Evolutionary conservation across 2,797 vertebrate genomes (phyloP), one percentile per base, ranked within the genome.

Genomic region (Discoglossus pictus): DNA sequence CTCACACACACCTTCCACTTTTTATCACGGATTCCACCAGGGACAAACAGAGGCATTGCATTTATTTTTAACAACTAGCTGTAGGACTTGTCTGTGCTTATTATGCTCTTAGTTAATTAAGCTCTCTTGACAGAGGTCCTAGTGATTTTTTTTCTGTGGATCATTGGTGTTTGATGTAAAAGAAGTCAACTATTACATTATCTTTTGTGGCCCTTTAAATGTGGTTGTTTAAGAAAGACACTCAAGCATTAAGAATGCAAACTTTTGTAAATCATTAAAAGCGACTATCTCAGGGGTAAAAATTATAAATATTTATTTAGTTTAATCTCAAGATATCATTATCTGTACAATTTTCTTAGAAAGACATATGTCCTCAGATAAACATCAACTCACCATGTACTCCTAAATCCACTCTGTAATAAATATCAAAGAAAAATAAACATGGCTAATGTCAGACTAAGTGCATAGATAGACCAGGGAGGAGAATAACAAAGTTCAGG

Each of bases 391-490:
- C 6, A 6, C 16, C 39, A 21, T 17, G 24, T 46, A 65, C 55
- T 17, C 27, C 2, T 36, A 46, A 15, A 65, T 46, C 27, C 18
- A 17, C 52, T 51, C 40, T 9, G 17, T 46, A 24, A 55, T 55
- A 55, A 65, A 65, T 56, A 56, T 65, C 52, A 47, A 56, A 65
- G 52, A 34, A 40, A 36, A 35, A 48, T 39, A 56, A 47, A 65
- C 13, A 65, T 65, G 2, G 11, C 27, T 36, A 21, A 54, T 23
- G 44, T 17, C 27, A n/a, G 18, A 2, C 17, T 54, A 65, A 65
- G 40, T 15, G 31, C 11, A 6, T 18, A 56, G 31, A 48, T 43
- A 56, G 21, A 20, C 24, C 20, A 27, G 17, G 38, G 16, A 43
- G 23, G 18, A 16, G 11, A 51, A 34, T 34, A 12, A 34, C 6